Evolutionary conservation across 2,888 invertebrate genomes (phyloP).

Genomic region (Lypha dubia): DNA sequence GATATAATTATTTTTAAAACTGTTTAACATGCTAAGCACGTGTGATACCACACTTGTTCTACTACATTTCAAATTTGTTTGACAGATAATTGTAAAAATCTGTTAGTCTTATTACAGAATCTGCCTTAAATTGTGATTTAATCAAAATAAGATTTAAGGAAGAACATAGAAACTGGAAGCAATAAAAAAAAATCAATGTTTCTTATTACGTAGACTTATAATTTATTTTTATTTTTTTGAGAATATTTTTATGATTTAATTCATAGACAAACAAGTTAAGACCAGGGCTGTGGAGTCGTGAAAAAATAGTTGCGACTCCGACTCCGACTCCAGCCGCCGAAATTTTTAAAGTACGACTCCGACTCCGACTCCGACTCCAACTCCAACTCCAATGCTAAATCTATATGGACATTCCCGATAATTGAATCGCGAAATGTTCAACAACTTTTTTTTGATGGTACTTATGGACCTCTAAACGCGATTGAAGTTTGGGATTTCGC

Average conservation of each 20-base stretch:
- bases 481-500: no score
- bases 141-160: conserved; percentile 13
- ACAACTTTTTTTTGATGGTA: no score
- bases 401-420: no score
- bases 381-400: no score
- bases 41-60: conserved; percentile 47
- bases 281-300: no score
- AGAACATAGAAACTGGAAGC: neutral
- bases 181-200: conserved; percentile 37
- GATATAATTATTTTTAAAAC: conserved; percentile 15
- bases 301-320: no score
- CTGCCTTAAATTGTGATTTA: conserved; percentile 39
- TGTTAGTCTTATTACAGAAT: conserved; percentile 39
- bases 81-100: conserved; percentile 38
- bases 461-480: no score
- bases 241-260: neutral
- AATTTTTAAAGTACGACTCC: no score
- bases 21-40: conserved; percentile 57
- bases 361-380: no score
- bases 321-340: no score
- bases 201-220: conserved; percentile 47
- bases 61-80: neutral
- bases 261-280: neutral
- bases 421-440: no score
- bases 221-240: neutral